These are phyloP conservation scores for Syrrhaptes paradoxus DNA, from an alignment of 2,113 vertebrate genomes.

Conservation along the genomic window DNA sequence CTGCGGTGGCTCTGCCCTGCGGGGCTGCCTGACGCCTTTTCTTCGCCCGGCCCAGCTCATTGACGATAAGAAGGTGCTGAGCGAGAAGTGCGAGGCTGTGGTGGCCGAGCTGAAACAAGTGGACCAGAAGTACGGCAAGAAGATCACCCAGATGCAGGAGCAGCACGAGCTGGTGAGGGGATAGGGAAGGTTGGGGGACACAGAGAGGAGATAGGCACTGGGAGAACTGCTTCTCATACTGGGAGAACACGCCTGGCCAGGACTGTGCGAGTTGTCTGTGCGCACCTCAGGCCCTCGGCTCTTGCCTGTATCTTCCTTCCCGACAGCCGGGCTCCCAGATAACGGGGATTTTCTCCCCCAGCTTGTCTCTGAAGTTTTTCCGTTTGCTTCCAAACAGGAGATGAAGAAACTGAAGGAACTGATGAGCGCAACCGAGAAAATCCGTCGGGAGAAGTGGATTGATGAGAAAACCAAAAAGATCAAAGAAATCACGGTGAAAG, in stretches of 20 bases:
- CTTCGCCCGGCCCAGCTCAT: conserved; percentile 80
- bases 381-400: conserved; percentile 74
- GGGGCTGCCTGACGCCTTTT: neutral
- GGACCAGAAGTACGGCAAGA: conserved; percentile 88
- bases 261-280: neutral
- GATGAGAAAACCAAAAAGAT: conserved; percentile 96
- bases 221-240: neutral
- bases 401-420: conserved; percentile 94
- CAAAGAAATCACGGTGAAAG: conserved; percentile 95
- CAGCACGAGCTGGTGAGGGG: conserved; percentile 90
- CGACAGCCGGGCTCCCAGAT: neutral
- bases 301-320: neutral
- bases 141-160: conserved; percentile 88
- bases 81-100: conserved; percentile 86
- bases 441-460: conserved; percentile 94
- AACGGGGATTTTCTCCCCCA: neutral
- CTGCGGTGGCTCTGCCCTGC: neutral
- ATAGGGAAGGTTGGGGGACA: neutral
- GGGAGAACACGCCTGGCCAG: neutral
- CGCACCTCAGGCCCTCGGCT: accelerated
- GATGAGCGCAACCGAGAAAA: conserved; percentile 89
- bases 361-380: neutral
- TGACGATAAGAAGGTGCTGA: conserved; percentile 89
- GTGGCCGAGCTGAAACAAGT: conserved; percentile 87
- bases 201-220: neutral